These are phyloP conservation scores for Coreoperca whiteheadi DNA, from an alignment of 2,113 vertebrate species.

Conservation along the genomic window DNA sequence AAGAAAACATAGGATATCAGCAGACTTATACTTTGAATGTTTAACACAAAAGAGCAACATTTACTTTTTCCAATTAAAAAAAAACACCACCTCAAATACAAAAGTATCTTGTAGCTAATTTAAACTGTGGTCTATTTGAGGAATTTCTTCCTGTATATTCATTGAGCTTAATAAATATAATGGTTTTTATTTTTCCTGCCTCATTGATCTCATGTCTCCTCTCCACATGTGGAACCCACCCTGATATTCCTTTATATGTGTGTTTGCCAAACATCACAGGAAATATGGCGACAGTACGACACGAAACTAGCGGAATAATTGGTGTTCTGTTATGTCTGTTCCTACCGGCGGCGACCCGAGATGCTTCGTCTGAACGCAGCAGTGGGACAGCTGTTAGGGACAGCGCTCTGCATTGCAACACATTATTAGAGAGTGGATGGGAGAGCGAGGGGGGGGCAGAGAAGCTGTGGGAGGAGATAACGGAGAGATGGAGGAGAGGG, in stretches of 20 bases:
- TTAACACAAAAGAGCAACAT: too few relatives aligned
- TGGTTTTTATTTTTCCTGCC: neutral
- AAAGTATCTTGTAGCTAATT: neutral
- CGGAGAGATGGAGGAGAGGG: neutral
- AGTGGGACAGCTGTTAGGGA: neutral
- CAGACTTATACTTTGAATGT: too few relatives aligned
- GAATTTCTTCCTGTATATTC: neutral
- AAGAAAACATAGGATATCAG: too few relatives aligned
- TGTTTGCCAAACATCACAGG: neutral
- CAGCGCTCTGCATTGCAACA: neutral
- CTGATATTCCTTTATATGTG: neutral
- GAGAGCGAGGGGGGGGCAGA: neutral
- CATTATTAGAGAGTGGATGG: neutral
- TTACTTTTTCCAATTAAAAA: too few relatives aligned
- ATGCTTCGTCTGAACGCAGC: neutral
- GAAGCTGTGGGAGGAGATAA: neutral
- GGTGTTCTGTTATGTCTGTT: neutral
- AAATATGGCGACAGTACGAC: neutral
- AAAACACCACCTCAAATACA: too few relatives aligned
- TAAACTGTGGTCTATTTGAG: neutral
- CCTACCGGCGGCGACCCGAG: neutral
- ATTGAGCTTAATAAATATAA: neutral
- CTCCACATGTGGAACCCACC: neutral
- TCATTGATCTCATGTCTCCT: neutral
- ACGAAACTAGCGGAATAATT: neutral